A percentile compares a stretch with the other conserved stretches of the same genome.
Evolutionary conservation across 2,888 invertebrate species (phyloP).

Genomic region (Nomada ferruginata): DNA sequence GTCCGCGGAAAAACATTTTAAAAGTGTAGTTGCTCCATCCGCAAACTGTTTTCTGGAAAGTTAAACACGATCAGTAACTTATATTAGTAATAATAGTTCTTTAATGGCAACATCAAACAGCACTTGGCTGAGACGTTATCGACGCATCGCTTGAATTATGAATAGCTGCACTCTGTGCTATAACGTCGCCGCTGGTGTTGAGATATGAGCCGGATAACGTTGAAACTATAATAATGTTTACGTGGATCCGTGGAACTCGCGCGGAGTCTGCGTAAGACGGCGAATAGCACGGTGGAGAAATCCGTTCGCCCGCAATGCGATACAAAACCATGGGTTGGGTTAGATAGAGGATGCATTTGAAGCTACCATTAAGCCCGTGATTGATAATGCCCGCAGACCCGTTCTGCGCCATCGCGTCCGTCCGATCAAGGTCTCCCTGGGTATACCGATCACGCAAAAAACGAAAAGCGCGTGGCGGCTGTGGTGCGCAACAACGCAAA

Average conservation of each 20-base stretch:
- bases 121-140: conserved; percentile 16
- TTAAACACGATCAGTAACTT: not conserved
- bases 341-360: conserved; percentile 77
- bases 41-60: not conserved
- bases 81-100: conserved; percentile 2
- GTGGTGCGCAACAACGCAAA: conserved; percentile 65
- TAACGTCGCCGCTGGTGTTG: not conserved
- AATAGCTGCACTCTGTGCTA: not conserved
- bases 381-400: conserved; percentile 79
- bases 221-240: conserved; percentile 49
- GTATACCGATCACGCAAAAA: conserved; percentile 73
- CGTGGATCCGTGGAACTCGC: conserved; percentile 23
- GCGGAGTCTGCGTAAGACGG: conserved; percentile 26
- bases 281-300: conserved; percentile 35
- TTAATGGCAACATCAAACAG: not conserved
- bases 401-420: conserved; percentile 77
- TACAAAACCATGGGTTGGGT: conserved; percentile 61
- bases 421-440: conserved; percentile 74
- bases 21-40: not conserved
- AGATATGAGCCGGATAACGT: conserved; percentile 23
- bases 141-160: conserved; percentile 15
- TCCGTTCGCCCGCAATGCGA: conserved; percentile 53
- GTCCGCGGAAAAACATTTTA: not conserved
- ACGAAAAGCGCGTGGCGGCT: conserved; percentile 60
- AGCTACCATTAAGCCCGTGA: conserved; percentile 79